Percentiles rank a stretch among this genome's conserved stretches.
Conservation (phyloP, 2,113 vertebrate species). For the Apteryx mantelli region DNA sequence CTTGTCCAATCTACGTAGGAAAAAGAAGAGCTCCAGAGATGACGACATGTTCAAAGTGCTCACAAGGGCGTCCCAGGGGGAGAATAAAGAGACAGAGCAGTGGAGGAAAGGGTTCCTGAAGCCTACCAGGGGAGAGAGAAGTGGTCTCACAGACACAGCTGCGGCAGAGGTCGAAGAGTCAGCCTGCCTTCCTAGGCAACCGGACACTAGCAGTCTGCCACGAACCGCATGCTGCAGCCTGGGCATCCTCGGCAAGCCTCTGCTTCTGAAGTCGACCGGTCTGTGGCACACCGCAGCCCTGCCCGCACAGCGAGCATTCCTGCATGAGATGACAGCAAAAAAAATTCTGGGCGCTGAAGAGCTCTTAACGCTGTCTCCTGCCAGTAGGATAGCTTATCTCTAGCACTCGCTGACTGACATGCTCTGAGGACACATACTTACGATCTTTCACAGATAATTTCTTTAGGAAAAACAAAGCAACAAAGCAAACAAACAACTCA, state of each 20-base stretch:
- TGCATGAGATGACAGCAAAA: neutral
- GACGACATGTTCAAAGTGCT: slow-evolving; percentile 56
- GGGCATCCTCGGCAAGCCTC: neutral
- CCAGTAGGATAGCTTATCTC: neutral
- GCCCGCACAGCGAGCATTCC: neutral
- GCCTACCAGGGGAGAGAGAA: neutral
- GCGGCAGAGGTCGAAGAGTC: neutral
- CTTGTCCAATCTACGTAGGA: slow-evolving; percentile 60
- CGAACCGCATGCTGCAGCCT: neutral
- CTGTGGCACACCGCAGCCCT: rapidly evolving
- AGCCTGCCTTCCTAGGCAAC: neutral
- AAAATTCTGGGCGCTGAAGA: neutral
- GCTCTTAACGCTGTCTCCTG: neutral
- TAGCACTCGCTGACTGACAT: neutral
- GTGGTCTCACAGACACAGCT: neutral
- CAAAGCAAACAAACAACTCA: slow-evolving; percentile 52
- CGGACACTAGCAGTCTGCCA: neutral
- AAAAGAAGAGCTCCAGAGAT: slow-evolving; percentile 60
- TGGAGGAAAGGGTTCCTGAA: slow-evolving; percentile 62
- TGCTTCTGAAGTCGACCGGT: neutral
- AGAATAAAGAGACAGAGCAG: slow-evolving; percentile 49
- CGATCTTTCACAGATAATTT: neutral
- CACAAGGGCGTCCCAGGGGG: slow-evolving; percentile 51
- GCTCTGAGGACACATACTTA: neutral
- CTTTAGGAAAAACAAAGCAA: neutral